A percentile compares a stretch with the other conserved stretches of the same genome.
Conservation (phyloP, 2,888 invertebrate genomes). For the Lasioglossum marginatum region DNA sequence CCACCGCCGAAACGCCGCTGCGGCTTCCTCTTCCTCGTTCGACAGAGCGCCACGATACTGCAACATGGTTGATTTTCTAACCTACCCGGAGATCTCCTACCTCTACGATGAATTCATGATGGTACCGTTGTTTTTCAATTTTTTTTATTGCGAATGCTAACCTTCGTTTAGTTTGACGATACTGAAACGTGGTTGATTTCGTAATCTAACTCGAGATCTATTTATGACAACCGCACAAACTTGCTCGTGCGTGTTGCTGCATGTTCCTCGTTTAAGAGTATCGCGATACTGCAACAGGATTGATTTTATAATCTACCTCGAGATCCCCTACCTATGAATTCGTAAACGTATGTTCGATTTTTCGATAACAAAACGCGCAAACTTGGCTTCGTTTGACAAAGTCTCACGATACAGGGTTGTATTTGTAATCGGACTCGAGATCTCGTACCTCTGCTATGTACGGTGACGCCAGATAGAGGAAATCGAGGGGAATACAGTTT, state of each 20-base stretch:
- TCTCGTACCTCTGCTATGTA: conserved; percentile 81
- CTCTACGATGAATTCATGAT: conserved; percentile 81
- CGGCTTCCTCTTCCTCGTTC: conserved; percentile 30
- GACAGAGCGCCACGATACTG: conserved; percentile 30
- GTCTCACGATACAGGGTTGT: too few species aligned
- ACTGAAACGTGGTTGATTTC: background rate
- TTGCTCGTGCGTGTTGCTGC: too few species aligned
- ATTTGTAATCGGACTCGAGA: too few species aligned
- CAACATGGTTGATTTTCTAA: conserved; percentile 82
- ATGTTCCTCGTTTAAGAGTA: background rate
- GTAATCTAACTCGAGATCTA: conserved; percentile 75
- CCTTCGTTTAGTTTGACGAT: too few species aligned
- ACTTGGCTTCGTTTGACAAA: too few species aligned
- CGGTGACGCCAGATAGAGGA: too few species aligned
- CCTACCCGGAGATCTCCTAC: conserved; percentile 80
- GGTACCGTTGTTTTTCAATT: conserved; percentile 55
- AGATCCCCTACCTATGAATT: too few species aligned
- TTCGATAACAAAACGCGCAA: too few species aligned
- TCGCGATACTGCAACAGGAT: conserved; percentile 74
- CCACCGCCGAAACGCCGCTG: conserved; percentile 19
- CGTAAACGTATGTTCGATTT: too few species aligned
- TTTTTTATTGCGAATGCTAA: too few species aligned
- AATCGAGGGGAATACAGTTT: too few species aligned
- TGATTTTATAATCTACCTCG: conserved; percentile 81
- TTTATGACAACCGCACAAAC: too few species aligned